Conservation (phyloP, 2,797 vertebrate genomes). For the Phrynocephalus guinanensis region DNA sequence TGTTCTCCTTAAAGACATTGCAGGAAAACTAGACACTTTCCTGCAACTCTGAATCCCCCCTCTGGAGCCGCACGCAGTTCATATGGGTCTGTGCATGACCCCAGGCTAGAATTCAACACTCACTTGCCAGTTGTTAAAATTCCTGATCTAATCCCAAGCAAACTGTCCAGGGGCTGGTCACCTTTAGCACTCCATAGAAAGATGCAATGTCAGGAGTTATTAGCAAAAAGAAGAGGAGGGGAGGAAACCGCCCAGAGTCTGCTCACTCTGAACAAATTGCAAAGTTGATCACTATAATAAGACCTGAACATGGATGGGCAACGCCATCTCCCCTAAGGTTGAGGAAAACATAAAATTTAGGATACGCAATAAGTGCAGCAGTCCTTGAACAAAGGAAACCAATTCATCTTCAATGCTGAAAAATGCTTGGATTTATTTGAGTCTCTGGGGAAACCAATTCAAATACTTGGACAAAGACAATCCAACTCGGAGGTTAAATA, state of each 20-base stretch:
- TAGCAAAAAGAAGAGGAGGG: background rate
- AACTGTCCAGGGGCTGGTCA: background rate
- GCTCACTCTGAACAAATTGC: background rate
- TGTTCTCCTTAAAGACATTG: slow-evolving; percentile 20
- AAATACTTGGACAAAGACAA: background rate
- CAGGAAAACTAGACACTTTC: background rate
- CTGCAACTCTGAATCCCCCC: background rate
- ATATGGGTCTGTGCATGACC: background rate
- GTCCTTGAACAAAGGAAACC: background rate
- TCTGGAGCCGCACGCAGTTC: background rate
- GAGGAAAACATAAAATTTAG: background rate
- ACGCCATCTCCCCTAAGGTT: background rate
- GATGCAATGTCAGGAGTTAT: background rate
- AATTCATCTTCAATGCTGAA: background rate
- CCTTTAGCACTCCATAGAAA: background rate
- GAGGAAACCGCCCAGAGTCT: background rate
- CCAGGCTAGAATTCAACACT: background rate
- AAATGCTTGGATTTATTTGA: background rate
- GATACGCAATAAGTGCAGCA: background rate
- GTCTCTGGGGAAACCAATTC: background rate
- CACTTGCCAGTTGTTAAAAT: slow-evolving; percentile 9
- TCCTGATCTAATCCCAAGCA: background rate
- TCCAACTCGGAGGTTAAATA: background rate
- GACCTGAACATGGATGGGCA: background rate
- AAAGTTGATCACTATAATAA: background rate